phyloP scores from a whole-genome alignment of 92 coral and sea anemone genomes.

The Parazoanthus darwini region DNA sequence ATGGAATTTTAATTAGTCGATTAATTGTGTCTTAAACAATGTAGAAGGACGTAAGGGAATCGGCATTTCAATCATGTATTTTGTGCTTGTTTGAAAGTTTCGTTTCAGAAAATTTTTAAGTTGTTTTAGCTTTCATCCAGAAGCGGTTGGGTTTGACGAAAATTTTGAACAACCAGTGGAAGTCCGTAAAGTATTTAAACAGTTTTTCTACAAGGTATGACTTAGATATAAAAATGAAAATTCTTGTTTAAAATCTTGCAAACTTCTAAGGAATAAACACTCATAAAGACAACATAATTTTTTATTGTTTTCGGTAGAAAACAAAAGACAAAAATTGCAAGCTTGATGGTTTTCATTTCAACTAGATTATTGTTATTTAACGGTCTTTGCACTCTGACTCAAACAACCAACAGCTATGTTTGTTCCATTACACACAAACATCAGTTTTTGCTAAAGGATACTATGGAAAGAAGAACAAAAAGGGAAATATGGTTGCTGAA shows the following conservation, averaged over 20 bases:
- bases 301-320: not conserved
- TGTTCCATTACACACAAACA: not conserved
- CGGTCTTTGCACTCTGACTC: not conserved
- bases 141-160: too few relatives aligned
- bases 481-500: too few relatives aligned
- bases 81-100: not conserved
- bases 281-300: not conserved
- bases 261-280: not conserved
- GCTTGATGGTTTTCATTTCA: not conserved
- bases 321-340: not conserved
- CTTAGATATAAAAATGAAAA: not conserved
- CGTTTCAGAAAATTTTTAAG: not conserved
- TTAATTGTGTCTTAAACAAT: not conserved
- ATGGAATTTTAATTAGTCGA: not conserved
- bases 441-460: too few relatives aligned
- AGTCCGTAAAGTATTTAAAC: too few relatives aligned
- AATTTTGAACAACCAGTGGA: too few relatives aligned
- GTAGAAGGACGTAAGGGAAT: not conserved
- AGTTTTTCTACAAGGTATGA: too few relatives aligned
- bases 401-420: not conserved
- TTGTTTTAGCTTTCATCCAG: not conserved
- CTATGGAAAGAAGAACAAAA: too few relatives aligned
- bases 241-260: not conserved
- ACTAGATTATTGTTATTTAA: not conserved
- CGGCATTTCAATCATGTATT: too few relatives aligned